Conservation (phyloP, 2,797 vertebrate species). For the Triplophysa bombifrons region DNA sequence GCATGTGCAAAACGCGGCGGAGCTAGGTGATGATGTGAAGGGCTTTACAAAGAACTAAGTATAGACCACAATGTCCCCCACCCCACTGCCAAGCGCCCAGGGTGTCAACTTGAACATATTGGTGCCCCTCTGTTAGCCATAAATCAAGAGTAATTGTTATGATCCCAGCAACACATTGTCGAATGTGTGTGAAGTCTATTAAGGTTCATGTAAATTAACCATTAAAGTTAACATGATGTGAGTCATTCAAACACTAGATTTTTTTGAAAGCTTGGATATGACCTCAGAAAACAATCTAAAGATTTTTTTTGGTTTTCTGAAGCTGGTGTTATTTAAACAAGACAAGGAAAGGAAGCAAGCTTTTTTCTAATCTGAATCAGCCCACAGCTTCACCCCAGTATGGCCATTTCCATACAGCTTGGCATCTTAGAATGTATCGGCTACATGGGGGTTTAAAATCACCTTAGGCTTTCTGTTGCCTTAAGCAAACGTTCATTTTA, state of each 20-base stretch:
- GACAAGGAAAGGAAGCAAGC: background rate
- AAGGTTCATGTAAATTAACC: constrained; percentile 43
- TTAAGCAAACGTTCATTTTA: constrained; percentile 48
- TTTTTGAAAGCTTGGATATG: background rate
- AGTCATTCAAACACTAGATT: constrained; percentile 17
- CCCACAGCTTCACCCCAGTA: constrained; percentile 30
- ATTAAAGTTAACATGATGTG: constrained; percentile 24
- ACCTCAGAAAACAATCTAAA: too few relatives aligned
- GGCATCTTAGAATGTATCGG: constrained; percentile 52
- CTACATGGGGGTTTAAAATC: constrained; percentile 44
- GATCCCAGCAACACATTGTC: constrained; percentile 36
- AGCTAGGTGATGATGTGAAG: constrained; percentile 55
- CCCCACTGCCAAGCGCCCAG: constrained; percentile 19
- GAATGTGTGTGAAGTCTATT: constrained; percentile 2
- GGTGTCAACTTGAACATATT: constrained; percentile 49
- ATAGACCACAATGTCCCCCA: constrained; percentile 46
- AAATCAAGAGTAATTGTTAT: constrained; percentile 53
- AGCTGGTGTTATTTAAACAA: background rate
- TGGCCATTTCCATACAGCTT: constrained; percentile 13
- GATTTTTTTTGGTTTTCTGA: background rate
- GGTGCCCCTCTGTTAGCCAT: constrained; percentile 47
- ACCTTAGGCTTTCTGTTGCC: constrained; percentile 47
- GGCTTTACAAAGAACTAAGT: constrained; percentile 59
- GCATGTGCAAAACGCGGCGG: constrained; percentile 54
- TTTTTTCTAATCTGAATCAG: background rate